These are phyloP conservation scores for Neodiprion lecontei DNA, from an alignment of 1,140 invertebrate species.

Conservation along the genomic window DNA sequence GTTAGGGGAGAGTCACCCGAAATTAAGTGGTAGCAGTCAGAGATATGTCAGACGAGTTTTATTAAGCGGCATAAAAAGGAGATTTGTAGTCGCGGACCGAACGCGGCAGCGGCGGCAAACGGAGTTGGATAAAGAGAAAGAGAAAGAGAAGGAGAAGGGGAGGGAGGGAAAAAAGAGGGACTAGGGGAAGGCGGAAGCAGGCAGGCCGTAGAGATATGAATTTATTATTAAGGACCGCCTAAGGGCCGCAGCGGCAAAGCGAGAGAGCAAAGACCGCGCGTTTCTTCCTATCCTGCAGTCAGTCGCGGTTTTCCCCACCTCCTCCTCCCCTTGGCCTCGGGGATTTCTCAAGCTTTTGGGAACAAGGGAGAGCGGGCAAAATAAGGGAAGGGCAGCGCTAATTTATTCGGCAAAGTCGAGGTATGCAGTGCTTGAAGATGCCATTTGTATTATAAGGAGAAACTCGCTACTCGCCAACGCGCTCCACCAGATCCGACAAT, in stretches of 20 bases:
- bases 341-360: too few species aligned
- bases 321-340: background rate
- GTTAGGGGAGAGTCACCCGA: conserved; percentile 30
- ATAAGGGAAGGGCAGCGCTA: too few species aligned
- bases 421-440: too few species aligned
- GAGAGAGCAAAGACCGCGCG: conserved; percentile 38
- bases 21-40: conserved; percentile 62
- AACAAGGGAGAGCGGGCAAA: too few species aligned
- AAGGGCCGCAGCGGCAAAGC: conserved; percentile 31
- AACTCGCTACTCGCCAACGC: too few species aligned
- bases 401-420: too few species aligned
- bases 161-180: conserved; percentile 19
- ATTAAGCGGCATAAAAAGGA: conserved; percentile 62
- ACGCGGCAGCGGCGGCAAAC: conserved; percentile 24
- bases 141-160: conserved; percentile 22
- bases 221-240: conserved; percentile 59
- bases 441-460: too few species aligned
- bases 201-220: conserved; percentile 55
- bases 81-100: conserved; percentile 53
- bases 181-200: conserved; percentile 22
- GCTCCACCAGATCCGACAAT: too few species aligned
- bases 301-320: conserved; percentile 9
- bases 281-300: conserved; percentile 45
- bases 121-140: conserved; percentile 21
- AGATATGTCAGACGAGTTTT: conserved; percentile 62